Evolutionary conservation across 2,797 vertebrate species (phyloP), one percentile per base, ranked within the genome.

Genomic region (Enteromius viviparus): DNA sequence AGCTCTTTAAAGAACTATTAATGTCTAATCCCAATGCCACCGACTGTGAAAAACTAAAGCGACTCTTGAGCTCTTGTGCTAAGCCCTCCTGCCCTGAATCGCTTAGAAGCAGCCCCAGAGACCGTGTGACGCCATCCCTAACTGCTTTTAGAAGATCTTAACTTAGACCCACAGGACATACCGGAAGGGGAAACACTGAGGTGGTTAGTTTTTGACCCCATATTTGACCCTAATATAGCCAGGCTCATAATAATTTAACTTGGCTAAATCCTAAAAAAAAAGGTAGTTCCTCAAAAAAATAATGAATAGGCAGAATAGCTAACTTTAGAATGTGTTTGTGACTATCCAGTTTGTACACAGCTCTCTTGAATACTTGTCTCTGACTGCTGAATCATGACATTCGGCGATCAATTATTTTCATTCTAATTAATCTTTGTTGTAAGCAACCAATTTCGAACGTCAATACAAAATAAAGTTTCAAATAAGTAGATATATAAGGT

Each of bases 1-100:
- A 90, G 89, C 86, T 89, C 90, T 92, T 90, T 89, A 92, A 90
- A 87, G 62, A 82, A 86, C 89, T 92, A 92, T 87, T 89, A 89
- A 88, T 91, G 83, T 84, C 85, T 91, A 91, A 91, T 89, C 88
- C 92, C 88, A 86, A 84, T 29, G 88, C 77, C 19, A 17, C 17
- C 7, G 83, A 65, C 77, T 82, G 77, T 76, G 78, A 72, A 83
- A 84, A 83, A 84, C 78, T 69, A 80, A 58, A 74, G 84, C 23
- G 74, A 74, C 49, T 81, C 79, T 70, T 78, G 85, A 86, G 86
- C 85, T 89, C 84, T 26, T 19, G 53, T 85, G 76, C 74, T 90
- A 89, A 91, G 70, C 89, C 82, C 86, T 85, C 71, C 80, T 89
- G 85, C 89, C 77, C 87, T 70, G 45, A 82, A 65, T 40, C 9